Conservation (phyloP, 2,797 vertebrate genomes). For the Dendrocincla tyrannina region DNA sequence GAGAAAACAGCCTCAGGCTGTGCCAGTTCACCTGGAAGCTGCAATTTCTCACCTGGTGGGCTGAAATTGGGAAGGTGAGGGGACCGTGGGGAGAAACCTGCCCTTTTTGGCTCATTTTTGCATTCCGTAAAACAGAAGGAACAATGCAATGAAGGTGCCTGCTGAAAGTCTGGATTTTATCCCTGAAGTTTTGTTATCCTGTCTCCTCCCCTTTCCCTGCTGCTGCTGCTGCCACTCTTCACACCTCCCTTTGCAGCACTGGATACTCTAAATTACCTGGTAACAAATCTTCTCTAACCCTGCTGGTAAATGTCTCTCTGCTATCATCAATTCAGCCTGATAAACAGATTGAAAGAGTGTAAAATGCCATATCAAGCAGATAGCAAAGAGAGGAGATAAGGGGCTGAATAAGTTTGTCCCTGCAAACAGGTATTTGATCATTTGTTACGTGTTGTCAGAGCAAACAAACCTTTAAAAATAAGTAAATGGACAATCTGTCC, state of each 20-base stretch:
- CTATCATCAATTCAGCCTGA: neutral
- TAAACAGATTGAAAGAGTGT: neutral
- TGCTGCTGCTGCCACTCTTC: neutral
- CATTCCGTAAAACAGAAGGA: neutral
- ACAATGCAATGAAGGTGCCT: neutral
- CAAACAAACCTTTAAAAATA: neutral
- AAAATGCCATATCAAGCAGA: neutral
- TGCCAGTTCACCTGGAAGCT: neutral
- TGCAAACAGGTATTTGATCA: neutral
- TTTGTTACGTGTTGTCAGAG: neutral
- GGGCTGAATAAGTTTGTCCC: neutral
- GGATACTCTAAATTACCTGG: neutral
- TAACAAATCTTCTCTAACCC: neutral
- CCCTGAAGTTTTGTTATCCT: neutral
- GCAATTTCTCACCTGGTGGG: neutral
- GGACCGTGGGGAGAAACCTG: neutral
- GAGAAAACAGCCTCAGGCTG: neutral
- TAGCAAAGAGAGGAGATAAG: neutral
- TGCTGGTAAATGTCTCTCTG: neutral
- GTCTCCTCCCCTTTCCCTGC: neutral
- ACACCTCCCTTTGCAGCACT: neutral
- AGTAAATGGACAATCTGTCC: neutral
- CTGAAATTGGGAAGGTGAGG: neutral
- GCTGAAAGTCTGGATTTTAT: neutral
- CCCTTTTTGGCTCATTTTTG: rapidly evolving